These are phyloP conservation scores for Parnassius smintheus DNA, from an alignment of 2,888 invertebrate genomes.

Conservation along the genomic window DNA sequence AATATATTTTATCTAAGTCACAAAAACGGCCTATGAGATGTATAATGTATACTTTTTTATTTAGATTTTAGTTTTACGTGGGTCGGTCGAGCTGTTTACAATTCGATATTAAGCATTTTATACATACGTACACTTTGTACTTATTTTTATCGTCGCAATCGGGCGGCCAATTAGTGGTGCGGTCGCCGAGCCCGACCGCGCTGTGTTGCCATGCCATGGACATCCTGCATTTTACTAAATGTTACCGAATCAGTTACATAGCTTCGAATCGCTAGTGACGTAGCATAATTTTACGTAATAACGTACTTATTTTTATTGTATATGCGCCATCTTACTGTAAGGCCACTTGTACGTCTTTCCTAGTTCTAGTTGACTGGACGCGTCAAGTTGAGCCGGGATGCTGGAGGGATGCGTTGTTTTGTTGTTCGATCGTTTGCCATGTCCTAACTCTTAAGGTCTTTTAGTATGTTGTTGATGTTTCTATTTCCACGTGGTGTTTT, in stretches of 20 bases:
- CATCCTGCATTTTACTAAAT: conserved; percentile 55
- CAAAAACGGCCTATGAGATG: conserved; percentile 67
- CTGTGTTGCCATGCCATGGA: conserved; percentile 25
- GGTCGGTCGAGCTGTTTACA: conserved; percentile 57
- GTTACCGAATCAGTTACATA: conserved; percentile 71
- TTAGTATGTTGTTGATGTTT: conserved; percentile 41
- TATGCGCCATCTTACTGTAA: conserved; percentile 52
- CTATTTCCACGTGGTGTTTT: conserved; percentile 38
- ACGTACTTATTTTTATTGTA: conserved; percentile 48
- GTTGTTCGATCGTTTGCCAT: conserved; percentile 22
- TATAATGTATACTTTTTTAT: conserved; percentile 58
- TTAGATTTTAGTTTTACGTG: conserved; percentile 52
- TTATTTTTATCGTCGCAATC: conserved; percentile 29
- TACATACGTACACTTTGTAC: conserved; percentile 41
- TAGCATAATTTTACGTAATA: conserved; percentile 63
- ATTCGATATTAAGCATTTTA: conserved; percentile 64
- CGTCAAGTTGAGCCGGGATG: background rate
- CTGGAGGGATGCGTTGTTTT: background rate
- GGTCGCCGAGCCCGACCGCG: conserved; percentile 40
- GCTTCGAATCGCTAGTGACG: conserved; percentile 69
- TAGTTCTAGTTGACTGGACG: conserved; percentile 1
- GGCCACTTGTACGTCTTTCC: conserved; percentile 38
- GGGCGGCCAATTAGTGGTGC: conserved; percentile 30
- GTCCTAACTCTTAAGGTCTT: conserved; percentile 32
- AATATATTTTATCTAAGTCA: conserved; percentile 61